A percentile compares a stretch with the other conserved stretches of the same genome.
Evolutionary conservation across 2,888 invertebrate species (phyloP).

Genomic region (Lithodes maja): DNA sequence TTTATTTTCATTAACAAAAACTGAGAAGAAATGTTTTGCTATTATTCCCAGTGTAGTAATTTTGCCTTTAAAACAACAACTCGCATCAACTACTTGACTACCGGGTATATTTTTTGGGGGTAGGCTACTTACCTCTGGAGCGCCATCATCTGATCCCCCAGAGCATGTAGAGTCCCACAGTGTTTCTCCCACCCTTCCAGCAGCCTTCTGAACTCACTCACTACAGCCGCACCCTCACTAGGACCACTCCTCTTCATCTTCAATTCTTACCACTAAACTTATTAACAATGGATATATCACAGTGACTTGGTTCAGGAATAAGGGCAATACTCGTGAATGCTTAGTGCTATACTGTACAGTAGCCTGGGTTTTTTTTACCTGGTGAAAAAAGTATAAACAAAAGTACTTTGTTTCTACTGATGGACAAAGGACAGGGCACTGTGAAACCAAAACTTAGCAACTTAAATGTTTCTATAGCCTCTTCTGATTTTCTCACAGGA

Average conservation of each 20-base stretch:
- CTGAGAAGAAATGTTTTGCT: no score
- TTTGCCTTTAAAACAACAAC: not conserved
- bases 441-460: no score
- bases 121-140: not conserved
- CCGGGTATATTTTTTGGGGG: no score
- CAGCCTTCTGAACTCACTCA: not conserved
- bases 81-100: not conserved
- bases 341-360: not conserved
- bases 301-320: not conserved
- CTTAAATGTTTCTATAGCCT: no score
- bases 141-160: constrained; percentile 39
- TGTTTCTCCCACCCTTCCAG: constrained; percentile 42
- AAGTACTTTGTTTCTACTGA: no score
- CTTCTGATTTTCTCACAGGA: no score
- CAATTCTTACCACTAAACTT: not conserved
- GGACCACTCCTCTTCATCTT: not conserved
- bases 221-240: not conserved
- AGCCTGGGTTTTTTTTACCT: no score
- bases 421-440: no score
- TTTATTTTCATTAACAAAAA: no score
- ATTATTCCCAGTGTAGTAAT: no score
- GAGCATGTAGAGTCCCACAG: constrained; percentile 29
- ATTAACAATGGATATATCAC: not conserved
- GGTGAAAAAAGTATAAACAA: no score
- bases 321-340: not conserved